Percentiles rank a stretch among this genome's conserved stretches.
These are phyloP conservation scores for Gallirallus australis DNA, from an alignment of 2,797 vertebrate genomes.

Conservation along the genomic window DNA sequence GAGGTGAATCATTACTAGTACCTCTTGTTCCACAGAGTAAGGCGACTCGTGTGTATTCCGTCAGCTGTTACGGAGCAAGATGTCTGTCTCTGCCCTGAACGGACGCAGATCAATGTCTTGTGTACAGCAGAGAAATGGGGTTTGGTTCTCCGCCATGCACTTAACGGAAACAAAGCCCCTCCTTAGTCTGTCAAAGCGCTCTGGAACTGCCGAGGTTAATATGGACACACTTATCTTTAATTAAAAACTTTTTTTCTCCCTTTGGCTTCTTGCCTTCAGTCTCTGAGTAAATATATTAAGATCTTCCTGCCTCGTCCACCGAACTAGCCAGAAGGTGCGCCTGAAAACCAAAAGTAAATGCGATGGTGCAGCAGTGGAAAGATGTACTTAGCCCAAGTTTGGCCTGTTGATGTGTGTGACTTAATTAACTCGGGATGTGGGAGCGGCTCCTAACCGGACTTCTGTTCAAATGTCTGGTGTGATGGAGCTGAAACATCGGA, in stretches of 20 bases:
- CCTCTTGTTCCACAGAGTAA: neutral
- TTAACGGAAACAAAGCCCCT: neutral
- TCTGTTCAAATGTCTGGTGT: neutral
- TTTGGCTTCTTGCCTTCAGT: neutral
- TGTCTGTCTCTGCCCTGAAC: neutral
- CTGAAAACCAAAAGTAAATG: neutral
- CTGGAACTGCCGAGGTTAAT: constrained; percentile 31
- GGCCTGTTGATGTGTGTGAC: neutral
- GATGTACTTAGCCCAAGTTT: neutral
- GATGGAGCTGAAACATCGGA: neutral
- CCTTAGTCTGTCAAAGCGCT: neutral
- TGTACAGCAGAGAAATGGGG: neutral
- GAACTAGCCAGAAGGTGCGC: neutral
- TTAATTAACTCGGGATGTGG: neutral
- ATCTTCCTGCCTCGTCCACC: neutral
- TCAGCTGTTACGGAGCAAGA: neutral
- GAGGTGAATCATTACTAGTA: neutral
- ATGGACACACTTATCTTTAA: constrained; percentile 44
- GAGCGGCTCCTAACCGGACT: neutral
- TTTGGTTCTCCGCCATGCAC: neutral
- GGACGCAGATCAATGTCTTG: neutral
- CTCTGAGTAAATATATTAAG: constrained; percentile 27
- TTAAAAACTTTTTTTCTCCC: constrained; percentile 50
- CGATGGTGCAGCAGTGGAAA: neutral
- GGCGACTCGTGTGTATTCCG: neutral